Percentiles rank a stretch among this genome's conserved stretches.
Evolutionary conservation across 2,888 invertebrate species (phyloP).

Genomic region (Aphodius sticticus): DNA sequence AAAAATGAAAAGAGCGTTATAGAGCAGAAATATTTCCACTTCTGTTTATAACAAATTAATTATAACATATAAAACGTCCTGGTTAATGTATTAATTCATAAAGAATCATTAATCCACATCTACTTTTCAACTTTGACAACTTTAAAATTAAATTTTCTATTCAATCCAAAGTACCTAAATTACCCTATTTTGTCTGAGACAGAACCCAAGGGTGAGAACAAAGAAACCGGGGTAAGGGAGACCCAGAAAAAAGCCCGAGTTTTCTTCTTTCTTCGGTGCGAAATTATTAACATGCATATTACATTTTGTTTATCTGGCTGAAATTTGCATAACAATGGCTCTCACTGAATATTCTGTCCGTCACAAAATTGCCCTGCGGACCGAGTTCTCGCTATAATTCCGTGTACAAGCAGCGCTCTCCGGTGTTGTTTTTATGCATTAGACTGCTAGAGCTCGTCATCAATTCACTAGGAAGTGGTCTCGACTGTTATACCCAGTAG

Average conservation of each 20-base stretch:
- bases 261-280: not conserved
- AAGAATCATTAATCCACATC: not conserved
- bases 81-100: not conserved
- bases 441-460: not conserved
- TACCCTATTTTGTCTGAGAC: not conserved
- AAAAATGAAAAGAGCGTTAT: too few relatives aligned
- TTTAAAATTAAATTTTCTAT: not conserved
- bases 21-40: too few relatives aligned
- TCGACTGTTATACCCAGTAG: not conserved
- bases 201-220: not conserved
- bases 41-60: too few relatives aligned
- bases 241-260: not conserved
- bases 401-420: not conserved
- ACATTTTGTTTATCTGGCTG: not conserved
- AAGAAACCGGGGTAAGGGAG: not conserved
- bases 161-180: not conserved
- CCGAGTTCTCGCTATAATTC: not conserved
- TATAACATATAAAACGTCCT: too few relatives aligned
- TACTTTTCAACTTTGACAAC: not conserved
- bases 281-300: conserved; percentile 4
- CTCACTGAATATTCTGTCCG: not conserved
- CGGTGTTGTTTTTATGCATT: not conserved
- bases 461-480: not conserved
- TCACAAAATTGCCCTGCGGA: not conserved
- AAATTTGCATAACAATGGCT: not conserved